Evolutionary conservation across 1,140 invertebrate genomes (phyloP).

Genomic region (Ips nitidus): DNA sequence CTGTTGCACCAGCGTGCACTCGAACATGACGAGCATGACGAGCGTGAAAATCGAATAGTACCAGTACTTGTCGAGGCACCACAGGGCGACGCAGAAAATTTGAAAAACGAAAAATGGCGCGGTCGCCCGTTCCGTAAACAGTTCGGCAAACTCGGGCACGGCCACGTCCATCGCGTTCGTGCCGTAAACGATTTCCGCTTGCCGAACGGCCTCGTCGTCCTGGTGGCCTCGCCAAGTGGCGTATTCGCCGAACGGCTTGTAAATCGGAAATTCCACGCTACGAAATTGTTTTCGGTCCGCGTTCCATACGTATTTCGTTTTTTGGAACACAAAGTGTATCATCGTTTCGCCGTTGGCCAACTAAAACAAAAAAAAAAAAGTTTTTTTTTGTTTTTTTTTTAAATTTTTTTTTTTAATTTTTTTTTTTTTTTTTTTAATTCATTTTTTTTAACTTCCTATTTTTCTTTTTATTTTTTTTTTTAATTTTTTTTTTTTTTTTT

Average conservation of each 20-base stretch:
- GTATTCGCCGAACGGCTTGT: conserved; percentile 73
- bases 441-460: too few species aligned
- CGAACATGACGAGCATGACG: conserved; percentile 96
- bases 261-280: conserved; percentile 80
- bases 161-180: conserved; percentile 85
- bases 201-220: conserved; percentile 74
- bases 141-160: conserved; percentile 93
- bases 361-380: conserved; percentile 27
- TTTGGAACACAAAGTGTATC: conserved; percentile 93
- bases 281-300: conserved; percentile 76
- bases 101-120: conserved; percentile 97
- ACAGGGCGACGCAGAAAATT: conserved; percentile 95
- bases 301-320: conserved; percentile 93
- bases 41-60: conserved; percentile 98
- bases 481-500: too few species aligned
- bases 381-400: too few species aligned
- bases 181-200: conserved; percentile 81
- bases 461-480: too few species aligned
- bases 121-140: conserved; percentile 96
- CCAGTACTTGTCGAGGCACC: conserved; percentile 99
- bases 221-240: conserved; percentile 84
- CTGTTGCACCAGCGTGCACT: conserved; percentile 97
- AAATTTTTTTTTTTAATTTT: too few species aligned
- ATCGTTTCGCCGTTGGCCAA: conserved; percentile 37
- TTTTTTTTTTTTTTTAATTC: too few species aligned